Evolutionary conservation across 2,888 invertebrate genomes (phyloP).

Genomic region (Cistogaster globosa): DNA sequence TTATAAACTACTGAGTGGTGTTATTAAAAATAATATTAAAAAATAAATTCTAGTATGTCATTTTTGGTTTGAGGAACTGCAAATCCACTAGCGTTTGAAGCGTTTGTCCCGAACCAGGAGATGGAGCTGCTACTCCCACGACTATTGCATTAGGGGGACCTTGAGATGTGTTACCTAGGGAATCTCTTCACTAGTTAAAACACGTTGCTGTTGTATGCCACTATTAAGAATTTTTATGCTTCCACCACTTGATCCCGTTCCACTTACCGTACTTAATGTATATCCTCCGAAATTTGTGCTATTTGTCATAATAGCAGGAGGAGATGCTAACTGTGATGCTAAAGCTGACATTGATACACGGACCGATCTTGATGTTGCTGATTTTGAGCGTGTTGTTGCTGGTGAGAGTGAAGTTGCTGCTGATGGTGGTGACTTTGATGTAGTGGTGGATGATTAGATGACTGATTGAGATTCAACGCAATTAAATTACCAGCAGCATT

Average conservation of each 20-base stretch:
- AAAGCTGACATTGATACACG: conserved; percentile 83
- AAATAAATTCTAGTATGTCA: too few relatives aligned
- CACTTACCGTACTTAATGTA: conserved; percentile 75
- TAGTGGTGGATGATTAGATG: conserved; percentile 73
- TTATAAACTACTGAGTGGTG: too few relatives aligned
- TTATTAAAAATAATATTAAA: too few relatives aligned
- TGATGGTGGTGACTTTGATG: conserved; percentile 71
- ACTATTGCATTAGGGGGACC: conserved; percentile 80
- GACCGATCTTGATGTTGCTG: conserved; percentile 76
- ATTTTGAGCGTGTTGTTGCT: conserved; percentile 67
- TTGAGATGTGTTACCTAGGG: conserved; percentile 77
- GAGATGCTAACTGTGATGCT: conserved; percentile 83
- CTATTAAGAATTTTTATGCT: conserved; percentile 78
- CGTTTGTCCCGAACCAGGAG: conserved; percentile 82
- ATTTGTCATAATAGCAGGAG: conserved; percentile 83
- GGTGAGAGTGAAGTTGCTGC: conserved; percentile 73
- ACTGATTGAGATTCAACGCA: conserved; percentile 77
- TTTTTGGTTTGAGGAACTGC: conserved; percentile 84
- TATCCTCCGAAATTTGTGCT: conserved; percentile 80
- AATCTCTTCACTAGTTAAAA: conserved; percentile 82
- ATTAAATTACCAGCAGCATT: conserved; percentile 81
- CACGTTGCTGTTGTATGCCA: conserved; percentile 78
- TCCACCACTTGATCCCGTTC: conserved; percentile 72
- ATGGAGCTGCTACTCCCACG: conserved; percentile 83
- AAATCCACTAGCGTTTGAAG: conserved; percentile 83